phyloP scores from a whole-genome alignment of 2,888 invertebrate species.

The Lymantria monacha region DNA sequence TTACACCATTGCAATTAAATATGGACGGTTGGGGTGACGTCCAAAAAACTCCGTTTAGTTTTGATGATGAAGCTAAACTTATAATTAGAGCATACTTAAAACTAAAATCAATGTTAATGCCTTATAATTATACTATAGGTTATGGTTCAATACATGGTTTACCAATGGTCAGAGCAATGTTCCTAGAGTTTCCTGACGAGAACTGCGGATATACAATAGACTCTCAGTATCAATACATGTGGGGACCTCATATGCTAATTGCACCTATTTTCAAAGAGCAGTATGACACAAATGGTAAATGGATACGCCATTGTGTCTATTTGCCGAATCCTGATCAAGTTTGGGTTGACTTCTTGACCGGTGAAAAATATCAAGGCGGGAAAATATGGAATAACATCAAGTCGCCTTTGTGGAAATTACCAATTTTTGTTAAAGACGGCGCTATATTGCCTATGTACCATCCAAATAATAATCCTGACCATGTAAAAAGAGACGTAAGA shows the following conservation, averaged over 20 bases:
- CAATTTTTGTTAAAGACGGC: constrained; percentile 67
- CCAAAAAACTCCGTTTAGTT: constrained; percentile 67
- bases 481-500: constrained; percentile 56
- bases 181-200: constrained; percentile 64
- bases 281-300: constrained; percentile 23
- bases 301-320: constrained; percentile 58
- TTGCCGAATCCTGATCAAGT: constrained; percentile 58
- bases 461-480: constrained; percentile 63
- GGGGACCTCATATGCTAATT: constrained; percentile 70
- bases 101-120: constrained; percentile 68
- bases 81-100: constrained; percentile 73
- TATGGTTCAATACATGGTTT: constrained; percentile 56
- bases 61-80: constrained; percentile 53
- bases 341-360: constrained; percentile 71
- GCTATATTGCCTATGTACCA: constrained; percentile 69
- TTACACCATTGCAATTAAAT: constrained; percentile 71
- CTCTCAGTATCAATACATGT: constrained; percentile 75
- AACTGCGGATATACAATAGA: constrained; percentile 53
- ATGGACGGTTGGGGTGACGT: constrained; percentile 74
- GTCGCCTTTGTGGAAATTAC: constrained; percentile 68
- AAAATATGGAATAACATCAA: constrained; percentile 60
- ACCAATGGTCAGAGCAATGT: constrained; percentile 74
- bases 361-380: constrained; percentile 67
- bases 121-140: constrained; percentile 68
- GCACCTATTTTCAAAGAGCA: constrained; percentile 62